Conservation (phyloP, 2,888 invertebrate genomes). For the Acronicta leporina region DNA sequence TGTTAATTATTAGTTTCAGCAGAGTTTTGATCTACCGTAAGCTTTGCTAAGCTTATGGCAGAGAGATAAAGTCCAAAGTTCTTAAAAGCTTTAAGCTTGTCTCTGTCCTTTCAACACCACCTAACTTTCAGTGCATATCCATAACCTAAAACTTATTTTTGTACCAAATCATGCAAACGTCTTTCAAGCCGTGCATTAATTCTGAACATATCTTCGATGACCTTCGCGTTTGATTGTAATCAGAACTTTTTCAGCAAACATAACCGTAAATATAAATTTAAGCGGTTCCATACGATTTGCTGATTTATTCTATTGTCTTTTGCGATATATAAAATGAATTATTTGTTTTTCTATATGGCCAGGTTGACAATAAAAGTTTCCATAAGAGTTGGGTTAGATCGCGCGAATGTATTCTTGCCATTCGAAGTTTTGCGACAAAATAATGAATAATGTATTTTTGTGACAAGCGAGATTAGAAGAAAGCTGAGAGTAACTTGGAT, state of each 20-base stretch:
- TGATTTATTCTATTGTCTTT: conserved; percentile 43
- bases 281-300: conserved; percentile 35
- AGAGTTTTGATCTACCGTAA: conserved; percentile 3
- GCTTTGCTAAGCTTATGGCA: no score
- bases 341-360: conserved; percentile 36
- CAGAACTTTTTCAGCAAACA: conserved; percentile 25
- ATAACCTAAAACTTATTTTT: conserved; percentile 28
- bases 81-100: conserved; percentile 12
- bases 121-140: conserved; percentile 6
- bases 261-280: conserved; percentile 31
- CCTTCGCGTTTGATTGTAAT: conserved; percentile 46
- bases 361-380: conserved; percentile 36
- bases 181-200: conserved; percentile 30
- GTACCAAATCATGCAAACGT: conserved; percentile 25
- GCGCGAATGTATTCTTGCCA: conserved; percentile 17
- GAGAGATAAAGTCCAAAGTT: no score
- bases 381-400: conserved; percentile 18
- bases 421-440: conserved; percentile 10
- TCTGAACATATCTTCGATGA: conserved; percentile 26
- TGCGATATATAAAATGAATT: conserved; percentile 29
- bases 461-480: conserved; percentile 5
- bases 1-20: neutral
- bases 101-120: conserved; percentile 9
- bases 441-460: conserved; percentile 10
- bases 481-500: conserved; percentile 3